Evolutionary conservation across 2,888 invertebrate species (phyloP).

Genomic region (Meiosimyza decipiens): DNA sequence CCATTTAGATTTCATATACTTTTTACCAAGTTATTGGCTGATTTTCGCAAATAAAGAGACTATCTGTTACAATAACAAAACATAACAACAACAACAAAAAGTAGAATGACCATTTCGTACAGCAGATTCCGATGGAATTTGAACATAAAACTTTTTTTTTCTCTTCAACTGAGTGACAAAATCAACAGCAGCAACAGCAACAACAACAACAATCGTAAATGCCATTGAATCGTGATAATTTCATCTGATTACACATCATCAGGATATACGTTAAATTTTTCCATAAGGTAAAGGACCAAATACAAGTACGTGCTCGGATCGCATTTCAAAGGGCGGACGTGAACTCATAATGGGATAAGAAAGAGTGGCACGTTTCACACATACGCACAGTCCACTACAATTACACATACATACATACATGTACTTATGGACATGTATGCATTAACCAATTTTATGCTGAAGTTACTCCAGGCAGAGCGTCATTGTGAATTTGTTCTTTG

Average conservation of each 20-base stretch:
- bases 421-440: too few species aligned
- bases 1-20: constrained; percentile 13
- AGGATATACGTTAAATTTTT: constrained; percentile 20
- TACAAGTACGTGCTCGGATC: constrained; percentile 24
- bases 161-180: background rate
- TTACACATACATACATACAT: too few species aligned
- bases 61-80: background rate
- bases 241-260: constrained; percentile 30
- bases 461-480: too few species aligned
- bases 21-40: constrained; percentile 4
- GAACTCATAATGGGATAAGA: background rate
- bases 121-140: background rate
- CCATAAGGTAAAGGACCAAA: constrained; percentile 26
- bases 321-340: background rate
- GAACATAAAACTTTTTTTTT: too few species aligned
- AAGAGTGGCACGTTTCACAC: background rate
- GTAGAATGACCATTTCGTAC: background rate
- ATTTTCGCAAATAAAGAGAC: too few species aligned
- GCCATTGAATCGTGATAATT: constrained; percentile 27
- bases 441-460: too few species aligned
- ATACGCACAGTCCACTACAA: too few species aligned
- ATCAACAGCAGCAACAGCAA: constrained; percentile 4
- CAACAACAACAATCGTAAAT: constrained; percentile 17
- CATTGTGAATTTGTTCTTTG: too few species aligned
- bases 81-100: background rate